Evolutionary conservation across 37 sponge, comb jelly and placozoan genomes (phyloP).

Genomic region (Agelas oroides): DNA sequence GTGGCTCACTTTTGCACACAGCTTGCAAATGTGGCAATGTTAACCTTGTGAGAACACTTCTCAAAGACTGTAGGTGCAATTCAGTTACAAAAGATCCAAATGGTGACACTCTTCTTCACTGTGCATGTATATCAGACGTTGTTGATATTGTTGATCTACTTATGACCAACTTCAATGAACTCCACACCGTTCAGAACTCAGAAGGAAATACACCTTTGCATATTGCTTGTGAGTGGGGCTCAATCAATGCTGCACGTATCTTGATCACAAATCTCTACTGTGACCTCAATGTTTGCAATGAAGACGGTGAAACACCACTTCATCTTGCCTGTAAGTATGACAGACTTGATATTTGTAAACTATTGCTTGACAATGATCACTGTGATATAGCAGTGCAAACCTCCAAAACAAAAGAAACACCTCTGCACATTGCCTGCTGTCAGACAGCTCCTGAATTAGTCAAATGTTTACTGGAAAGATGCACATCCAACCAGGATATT

Average conservation of each 20-base stretch:
- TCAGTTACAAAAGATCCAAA: too few species aligned
- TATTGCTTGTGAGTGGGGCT: slow-evolving; percentile 4
- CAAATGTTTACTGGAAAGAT: too few species aligned
- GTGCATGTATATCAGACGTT: too few species aligned
- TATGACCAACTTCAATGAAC: too few species aligned
- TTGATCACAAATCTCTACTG: neutral
- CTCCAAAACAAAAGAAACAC: too few species aligned
- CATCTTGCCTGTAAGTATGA: neutral
- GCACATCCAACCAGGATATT: neutral
- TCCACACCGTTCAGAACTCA: neutral
- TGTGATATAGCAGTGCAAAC: neutral
- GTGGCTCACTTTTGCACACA: too few species aligned
- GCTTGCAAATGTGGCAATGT: too few species aligned
- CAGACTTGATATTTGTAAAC: neutral
- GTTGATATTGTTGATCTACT: too few species aligned
- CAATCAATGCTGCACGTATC: neutral
- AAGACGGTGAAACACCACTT: slow-evolving; percentile 1
- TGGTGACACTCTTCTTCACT: too few species aligned
- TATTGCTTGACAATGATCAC: neutral
- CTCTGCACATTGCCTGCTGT: slow-evolving; percentile 8
- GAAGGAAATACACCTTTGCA: neutral
- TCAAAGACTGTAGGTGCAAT: too few species aligned
- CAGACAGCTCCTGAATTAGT: too few species aligned
- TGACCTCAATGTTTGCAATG: neutral
- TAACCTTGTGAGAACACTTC: too few species aligned